Evolutionary conservation across 2,888 invertebrate genomes (phyloP).

Genomic region (Dorcus parallelipipedus): DNA sequence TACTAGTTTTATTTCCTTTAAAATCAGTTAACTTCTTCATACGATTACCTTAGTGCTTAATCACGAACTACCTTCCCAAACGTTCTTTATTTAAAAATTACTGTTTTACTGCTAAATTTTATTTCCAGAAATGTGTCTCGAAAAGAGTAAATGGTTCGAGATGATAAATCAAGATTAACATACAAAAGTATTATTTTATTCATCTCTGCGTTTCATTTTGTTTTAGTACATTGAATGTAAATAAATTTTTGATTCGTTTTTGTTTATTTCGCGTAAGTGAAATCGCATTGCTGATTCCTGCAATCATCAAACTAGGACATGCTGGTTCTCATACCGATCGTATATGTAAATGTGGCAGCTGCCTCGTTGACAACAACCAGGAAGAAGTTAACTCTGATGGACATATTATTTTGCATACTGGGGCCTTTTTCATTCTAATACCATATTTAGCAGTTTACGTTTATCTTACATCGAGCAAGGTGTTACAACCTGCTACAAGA

Average conservation of each 20-base stretch:
- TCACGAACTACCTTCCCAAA: too few relatives aligned
- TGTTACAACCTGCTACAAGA: conserved; percentile 2
- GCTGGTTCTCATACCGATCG: conserved; percentile 9
- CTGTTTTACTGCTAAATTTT: too few relatives aligned
- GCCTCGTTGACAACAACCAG: conserved; percentile 11
- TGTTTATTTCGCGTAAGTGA: too few relatives aligned
- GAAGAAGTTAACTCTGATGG: conserved; percentile 12
- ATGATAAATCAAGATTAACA: not conserved
- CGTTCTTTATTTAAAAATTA: too few relatives aligned
- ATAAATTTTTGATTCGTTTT: too few relatives aligned
- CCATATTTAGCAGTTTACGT: conserved; percentile 11
- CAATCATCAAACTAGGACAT: not conserved
- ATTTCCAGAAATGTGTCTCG: not conserved
- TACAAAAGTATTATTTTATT: not conserved
- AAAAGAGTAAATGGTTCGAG: not conserved
- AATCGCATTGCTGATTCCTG: too few relatives aligned
- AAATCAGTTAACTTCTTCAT: too few relatives aligned
- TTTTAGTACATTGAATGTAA: too few relatives aligned
- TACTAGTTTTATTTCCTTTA: too few relatives aligned
- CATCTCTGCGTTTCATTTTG: too few relatives aligned
- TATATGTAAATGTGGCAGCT: conserved; percentile 15
- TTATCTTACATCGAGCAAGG: conserved; percentile 10
- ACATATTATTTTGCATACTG: conserved; percentile 16
- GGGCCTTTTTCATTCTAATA: conserved; percentile 3
- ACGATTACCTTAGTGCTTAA: too few relatives aligned